These are phyloP conservation scores for Gnatocerus cornutus DNA, from an alignment of 2,888 invertebrate genomes.

Conservation along the genomic window DNA sequence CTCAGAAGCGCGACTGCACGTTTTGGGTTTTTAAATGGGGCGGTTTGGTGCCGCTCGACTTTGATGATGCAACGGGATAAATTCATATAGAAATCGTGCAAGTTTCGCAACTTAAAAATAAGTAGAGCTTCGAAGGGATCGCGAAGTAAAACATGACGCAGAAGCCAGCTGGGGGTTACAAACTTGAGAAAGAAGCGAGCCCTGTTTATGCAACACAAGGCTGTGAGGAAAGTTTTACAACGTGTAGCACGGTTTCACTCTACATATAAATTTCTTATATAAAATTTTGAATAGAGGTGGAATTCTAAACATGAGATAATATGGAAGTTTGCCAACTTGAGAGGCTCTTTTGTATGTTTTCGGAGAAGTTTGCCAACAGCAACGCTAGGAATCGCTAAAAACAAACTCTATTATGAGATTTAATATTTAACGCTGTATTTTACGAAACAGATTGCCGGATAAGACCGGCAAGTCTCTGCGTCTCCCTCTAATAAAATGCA, in stretches of 20 bases:
- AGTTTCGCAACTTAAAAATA: constrained; percentile 67
- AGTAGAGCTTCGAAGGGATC: constrained; percentile 63
- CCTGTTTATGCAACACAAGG: constrained; percentile 63
- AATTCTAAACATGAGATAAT: constrained; percentile 60
- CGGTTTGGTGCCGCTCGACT: constrained; percentile 50
- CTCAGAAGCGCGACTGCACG: constrained; percentile 36
- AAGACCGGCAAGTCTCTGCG: no score
- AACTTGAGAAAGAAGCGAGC: constrained; percentile 53
- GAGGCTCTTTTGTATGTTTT: constrained; percentile 49
- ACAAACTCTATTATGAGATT: constrained; percentile 12
- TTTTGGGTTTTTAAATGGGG: not conserved
- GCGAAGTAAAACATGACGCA: constrained; percentile 64
- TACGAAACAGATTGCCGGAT: not conserved
- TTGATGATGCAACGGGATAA: constrained; percentile 52
- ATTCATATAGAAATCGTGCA: constrained; percentile 65
- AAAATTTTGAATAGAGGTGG: constrained; percentile 65
- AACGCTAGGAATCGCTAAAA: constrained; percentile 22
- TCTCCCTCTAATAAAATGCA: constrained; percentile 27
- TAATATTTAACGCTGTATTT: constrained; percentile 2
- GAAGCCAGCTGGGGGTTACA: constrained; percentile 65
- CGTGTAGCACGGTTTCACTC: constrained; percentile 67
- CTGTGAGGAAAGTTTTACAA: constrained; percentile 67
- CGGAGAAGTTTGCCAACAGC: constrained; percentile 18
- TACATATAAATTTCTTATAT: constrained; percentile 67
- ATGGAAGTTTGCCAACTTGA: constrained; percentile 61